Evolutionary conservation across 2,888 invertebrate genomes (phyloP), one percentile per base, ranked within the genome.

Genomic region (Melipona beecheii): DNA sequence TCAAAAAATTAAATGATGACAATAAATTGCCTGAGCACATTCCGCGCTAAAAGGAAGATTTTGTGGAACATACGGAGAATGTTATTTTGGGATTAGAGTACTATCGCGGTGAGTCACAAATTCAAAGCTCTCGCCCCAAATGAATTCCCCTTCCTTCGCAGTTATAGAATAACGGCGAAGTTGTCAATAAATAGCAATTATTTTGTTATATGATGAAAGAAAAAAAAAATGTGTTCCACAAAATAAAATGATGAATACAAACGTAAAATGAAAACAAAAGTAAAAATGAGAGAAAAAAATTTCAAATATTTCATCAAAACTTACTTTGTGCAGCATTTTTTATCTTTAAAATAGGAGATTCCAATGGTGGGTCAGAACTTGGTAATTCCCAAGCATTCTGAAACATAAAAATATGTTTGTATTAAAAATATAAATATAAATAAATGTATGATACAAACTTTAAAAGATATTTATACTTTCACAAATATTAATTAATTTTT

Each of bases 351-450:
- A 96, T 95, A 5, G 83, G 56, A 6, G 83, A 76, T 36, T 93
- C 95, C 95, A 89, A 91, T 13, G 90, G 90, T 62, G 90, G 87
- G 75, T 91, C 92, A 19, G 91, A 91, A 52, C 87, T 85, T 43
- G 89, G 83, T 84, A 96, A 92, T 89, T 96, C 96, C 96, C 96
- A 96, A 78, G 96, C 95, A 92, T 96, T 96, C 96, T 97, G 94
- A 82, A 81, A 36, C 54, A 69, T 24, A 64, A 56, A 52, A 43
- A 49, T 54, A 24, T 69, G 5, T n/a, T 24, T 19, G 0, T 27
- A 27, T 71, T 65, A 43, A 56, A 27, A n/a, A 64, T 31, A 19
- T 21, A 64, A 27, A 52, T 52, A 69, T 43, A 49, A 36, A 4
- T 36, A 56, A n/a, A 50, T n/a, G 43, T 5, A 24, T 24, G 2